Evolutionary conservation across 2,113 vertebrate genomes (phyloP), one percentile per base, ranked within the genome.

Genomic region (Axis porcinus): DNA sequence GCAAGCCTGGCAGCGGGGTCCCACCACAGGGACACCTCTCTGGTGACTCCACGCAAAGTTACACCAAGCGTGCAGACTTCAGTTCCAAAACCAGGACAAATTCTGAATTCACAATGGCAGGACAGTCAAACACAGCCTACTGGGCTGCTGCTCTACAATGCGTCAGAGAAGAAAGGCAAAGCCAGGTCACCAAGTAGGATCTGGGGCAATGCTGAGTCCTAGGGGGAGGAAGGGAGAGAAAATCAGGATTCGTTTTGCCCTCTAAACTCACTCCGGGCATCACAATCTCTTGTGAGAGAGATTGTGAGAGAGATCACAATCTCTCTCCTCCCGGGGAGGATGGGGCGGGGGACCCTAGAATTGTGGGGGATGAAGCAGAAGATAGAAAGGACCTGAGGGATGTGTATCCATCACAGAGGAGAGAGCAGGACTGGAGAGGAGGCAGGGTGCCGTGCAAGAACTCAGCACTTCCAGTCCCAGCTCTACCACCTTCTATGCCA

Each of bases 121-220:
- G 12, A 6, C 21, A 23, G 7, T 7, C 1, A 52, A 30, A 21
- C 1, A 19, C 25, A 52, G 55, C 47, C 15, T 0, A 0, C 13
- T 0, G 5, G 36, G 52, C 47, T 45, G 27, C 54, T 21, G 30
- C 58, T 30, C 36, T n/a, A 33, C 45, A 0, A 19, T 0, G 36
- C 0, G 1, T 11, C 10, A 13, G 10, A 40, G 36, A 36, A 83
- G 54, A 54, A 4, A 55, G 16, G 27, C 7, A 23, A 62, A 28
- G 16, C 10, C 16, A 1, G 15, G 1, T 9, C 45, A 7, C 87
- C 33, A 12, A 0, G 12, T 0, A 45, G 28, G n/a, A 28, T 14
- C 12, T 10, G 33, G 81, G 36, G 47, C 3, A 2, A 82, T 2
- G 21, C 76, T 23, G 6, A 2, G 14, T 14, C 58, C 50, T 47